Evolutionary conservation across 2,113 vertebrate species (phyloP).

Genomic region (Sarotherodon lohbergeri): DNA sequence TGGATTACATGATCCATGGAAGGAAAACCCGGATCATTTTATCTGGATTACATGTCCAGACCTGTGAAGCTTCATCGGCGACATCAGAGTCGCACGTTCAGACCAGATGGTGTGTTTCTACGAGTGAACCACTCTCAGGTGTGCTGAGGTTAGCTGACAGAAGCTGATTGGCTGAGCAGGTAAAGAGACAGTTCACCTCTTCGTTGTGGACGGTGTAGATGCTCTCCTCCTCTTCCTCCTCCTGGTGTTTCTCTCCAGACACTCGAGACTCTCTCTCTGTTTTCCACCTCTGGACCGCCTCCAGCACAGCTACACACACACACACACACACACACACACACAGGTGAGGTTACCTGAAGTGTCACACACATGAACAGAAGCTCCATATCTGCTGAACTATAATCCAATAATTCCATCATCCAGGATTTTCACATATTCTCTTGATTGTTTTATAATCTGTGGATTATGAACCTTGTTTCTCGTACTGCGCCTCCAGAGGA

Average conservation of each 20-base stretch:
- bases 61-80: not conserved
- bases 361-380: not conserved
- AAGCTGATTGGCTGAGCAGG: not conserved
- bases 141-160: not conserved
- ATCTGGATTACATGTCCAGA: not conserved
- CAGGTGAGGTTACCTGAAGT: not conserved
- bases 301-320: constrained; percentile 72
- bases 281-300: constrained; percentile 86
- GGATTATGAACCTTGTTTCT: constrained; percentile 77
- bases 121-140: not conserved
- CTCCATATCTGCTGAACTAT: not conserved
- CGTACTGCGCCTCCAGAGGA: constrained; percentile 87
- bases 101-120: not conserved
- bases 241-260: constrained; percentile 66
- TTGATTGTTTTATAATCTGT: not conserved
- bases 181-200: constrained; percentile 69
- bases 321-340: not conserved
- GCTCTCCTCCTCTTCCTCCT: constrained; percentile 86
- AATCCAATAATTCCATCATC: not conserved
- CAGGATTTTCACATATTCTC: not conserved
- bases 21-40: not conserved
- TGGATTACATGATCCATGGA: not conserved
- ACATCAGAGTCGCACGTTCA: not conserved
- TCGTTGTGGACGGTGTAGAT: constrained; percentile 84
- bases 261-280: constrained; percentile 78